Evolutionary conservation across 2,797 vertebrate species (phyloP).

Genomic region (Poecilia gillii): DNA sequence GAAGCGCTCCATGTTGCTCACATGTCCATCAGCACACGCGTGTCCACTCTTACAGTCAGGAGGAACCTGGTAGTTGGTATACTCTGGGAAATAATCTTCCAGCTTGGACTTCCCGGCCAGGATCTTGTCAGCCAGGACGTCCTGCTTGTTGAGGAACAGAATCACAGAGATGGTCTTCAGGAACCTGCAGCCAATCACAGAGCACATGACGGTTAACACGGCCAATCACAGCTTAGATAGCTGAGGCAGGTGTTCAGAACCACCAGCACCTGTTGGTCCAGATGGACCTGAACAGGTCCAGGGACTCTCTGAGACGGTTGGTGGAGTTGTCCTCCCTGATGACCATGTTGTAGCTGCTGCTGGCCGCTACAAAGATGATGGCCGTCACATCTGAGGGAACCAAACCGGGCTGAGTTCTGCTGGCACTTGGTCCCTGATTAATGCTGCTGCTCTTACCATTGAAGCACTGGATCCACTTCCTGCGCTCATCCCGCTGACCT

Average conservation of each 20-base stretch:
- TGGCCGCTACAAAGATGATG: conserved; percentile 97
- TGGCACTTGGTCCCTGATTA: no score
- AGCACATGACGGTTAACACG: conserved; percentile 46
- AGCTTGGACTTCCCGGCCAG: conserved; percentile 98
- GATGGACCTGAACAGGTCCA: conserved; percentile 97
- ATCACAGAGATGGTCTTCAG: conserved; percentile 97
- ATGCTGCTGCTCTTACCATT: conserved; percentile 84
- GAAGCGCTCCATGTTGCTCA: not conserved
- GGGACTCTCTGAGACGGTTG: conserved; percentile 93
- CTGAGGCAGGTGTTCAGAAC: no score
- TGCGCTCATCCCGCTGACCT: conserved; percentile 96
- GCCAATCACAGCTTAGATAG: conserved; percentile 20
- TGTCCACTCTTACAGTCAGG: conserved; percentile 84
- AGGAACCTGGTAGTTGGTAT: conserved; percentile 89
- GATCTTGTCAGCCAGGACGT: conserved; percentile 96
- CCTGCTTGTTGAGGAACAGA: conserved; percentile 98
- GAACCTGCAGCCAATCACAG: conserved; percentile 83
- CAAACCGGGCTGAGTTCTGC: not conserved
- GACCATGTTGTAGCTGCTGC: conserved; percentile 99
- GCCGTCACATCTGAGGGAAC: conserved; percentile 90
- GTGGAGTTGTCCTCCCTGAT: conserved; percentile 98
- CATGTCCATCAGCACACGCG: not conserved
- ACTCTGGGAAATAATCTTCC: conserved; percentile 98
- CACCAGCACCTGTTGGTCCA: conserved; percentile 93
- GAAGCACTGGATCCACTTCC: conserved; percentile 99